Base-by-base conservation (phyloP, 2,888 invertebrate species). In the Leptopterna dolabrata region DNA sequence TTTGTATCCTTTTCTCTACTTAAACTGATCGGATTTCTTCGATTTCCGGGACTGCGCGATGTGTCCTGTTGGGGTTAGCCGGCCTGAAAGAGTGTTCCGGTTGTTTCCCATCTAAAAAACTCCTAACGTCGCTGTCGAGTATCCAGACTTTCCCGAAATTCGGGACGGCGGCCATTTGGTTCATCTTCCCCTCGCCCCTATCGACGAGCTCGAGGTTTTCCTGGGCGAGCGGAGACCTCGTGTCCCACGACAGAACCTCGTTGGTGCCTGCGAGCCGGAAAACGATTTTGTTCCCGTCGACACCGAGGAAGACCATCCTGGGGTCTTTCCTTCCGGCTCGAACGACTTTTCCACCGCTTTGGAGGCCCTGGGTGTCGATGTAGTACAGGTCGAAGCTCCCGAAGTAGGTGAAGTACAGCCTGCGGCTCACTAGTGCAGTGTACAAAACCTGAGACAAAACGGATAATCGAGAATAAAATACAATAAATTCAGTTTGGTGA, bases 371-470 rank as follows among this genome's bases (percentile, higher is more conserved):
- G 19, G 88, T 87, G 73, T 94, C 93, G 88, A 96, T 92, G 63
- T 94, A 94, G 91, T 95, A 94, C 55, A 96, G 90, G 24, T 94
- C 93, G n/a, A 92, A 93, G 45, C 94, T 93, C 87, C 94, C 93
- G 24, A 95, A 91, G 90, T 95, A 95, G 43, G 94, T 94, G 89
- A 96, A 93, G 89, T 95, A 92, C 0, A 96, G 91, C 70, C 93
- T 93, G 6, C 93, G 93, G 30, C 94, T 93, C 0, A 94, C 92
- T 0, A 96, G 91, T 0, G 94, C 94, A 14, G 95, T 92, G 91
- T 95, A 95, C 0, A 96, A 93, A 1, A 95, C 95, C 90, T 95
- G 94, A 3, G 86, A 76, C 6, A 63, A 14, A 51, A 51, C n/a
- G n/a, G n/a, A n/a, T n/a, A n/a, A n/a, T n/a, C n/a, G n/a, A n/a